Evolutionary conservation across 2,797 vertebrate genomes (phyloP).

Genomic region (Alauda arvensis): DNA sequence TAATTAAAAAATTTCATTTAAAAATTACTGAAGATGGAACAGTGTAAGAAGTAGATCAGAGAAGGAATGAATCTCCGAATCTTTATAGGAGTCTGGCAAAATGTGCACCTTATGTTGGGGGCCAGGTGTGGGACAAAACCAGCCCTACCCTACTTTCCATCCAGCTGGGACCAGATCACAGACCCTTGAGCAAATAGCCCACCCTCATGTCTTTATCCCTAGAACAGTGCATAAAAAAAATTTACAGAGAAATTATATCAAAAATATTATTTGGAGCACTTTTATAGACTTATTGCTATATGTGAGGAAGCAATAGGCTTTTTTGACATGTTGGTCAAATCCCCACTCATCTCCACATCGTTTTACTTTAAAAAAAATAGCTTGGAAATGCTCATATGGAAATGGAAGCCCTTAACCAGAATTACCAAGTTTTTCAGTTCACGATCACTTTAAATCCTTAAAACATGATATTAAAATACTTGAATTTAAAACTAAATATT

Average conservation of each 20-base stretch:
- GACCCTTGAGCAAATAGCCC: not conserved
- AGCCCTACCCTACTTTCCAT: not conserved
- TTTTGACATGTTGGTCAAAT: not conserved
- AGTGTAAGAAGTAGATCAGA: not conserved
- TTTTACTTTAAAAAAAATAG: not conserved
- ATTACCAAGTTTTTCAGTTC: not conserved
- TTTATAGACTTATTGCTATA: not conserved
- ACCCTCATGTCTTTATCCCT: rapidly evolving
- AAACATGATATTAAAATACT: not conserved
- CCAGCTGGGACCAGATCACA: not conserved
- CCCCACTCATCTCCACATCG: rapidly evolving
- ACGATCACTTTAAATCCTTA: not conserved
- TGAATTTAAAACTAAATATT: not conserved
- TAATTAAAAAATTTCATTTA: not conserved
- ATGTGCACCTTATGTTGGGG: not conserved
- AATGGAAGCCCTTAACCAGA: not conserved
- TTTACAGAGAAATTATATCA: not conserved
- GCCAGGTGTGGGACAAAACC: not conserved
- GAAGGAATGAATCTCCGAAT: not conserved
- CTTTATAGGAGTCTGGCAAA: not conserved
- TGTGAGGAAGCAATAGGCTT: not conserved
- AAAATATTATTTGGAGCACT: not conserved
- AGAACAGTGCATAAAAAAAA: not conserved
- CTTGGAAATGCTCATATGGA: not conserved
- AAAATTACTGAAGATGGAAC: not conserved